phyloP scores from a whole-genome alignment of 2,113 vertebrate species.

The Oncorhynchus clarkii region DNA sequence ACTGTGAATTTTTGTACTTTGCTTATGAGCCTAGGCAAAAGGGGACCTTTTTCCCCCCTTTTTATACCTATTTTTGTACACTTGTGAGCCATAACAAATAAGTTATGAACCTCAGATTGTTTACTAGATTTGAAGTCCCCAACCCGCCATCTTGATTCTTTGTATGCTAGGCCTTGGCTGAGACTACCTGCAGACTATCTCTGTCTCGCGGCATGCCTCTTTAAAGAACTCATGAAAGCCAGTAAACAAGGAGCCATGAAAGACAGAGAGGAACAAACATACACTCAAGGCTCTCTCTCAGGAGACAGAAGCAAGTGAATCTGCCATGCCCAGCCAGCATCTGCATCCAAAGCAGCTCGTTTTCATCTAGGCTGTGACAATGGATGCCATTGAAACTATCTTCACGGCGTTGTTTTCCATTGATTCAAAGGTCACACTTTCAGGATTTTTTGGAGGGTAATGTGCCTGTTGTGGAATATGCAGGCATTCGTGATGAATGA shows the following conservation, averaged over 20 bases:
- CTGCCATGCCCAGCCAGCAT: not conserved
- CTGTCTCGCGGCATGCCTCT: slow-evolving; percentile 18
- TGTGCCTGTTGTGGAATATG: slow-evolving; percentile 9
- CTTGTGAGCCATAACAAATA: not conserved
- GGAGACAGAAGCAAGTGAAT: slow-evolving; percentile 37
- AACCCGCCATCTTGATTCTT: not conserved
- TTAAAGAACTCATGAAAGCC: slow-evolving; percentile 27
- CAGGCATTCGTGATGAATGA: not conserved
- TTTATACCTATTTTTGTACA: not conserved
- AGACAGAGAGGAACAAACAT: slow-evolving; percentile 31
- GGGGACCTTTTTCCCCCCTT: not conserved
- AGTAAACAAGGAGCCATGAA: not conserved
- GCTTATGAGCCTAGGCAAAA: not conserved
- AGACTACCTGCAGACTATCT: slow-evolving; percentile 35
- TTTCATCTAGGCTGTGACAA: slow-evolving; percentile 54
- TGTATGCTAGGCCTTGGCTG: slow-evolving; percentile 36
- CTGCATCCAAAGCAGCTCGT: slow-evolving; percentile 27
- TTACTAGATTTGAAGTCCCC: not conserved
- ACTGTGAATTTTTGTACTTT: not conserved
- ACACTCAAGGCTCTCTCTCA: slow-evolving; percentile 32
- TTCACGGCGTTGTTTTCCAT: slow-evolving; percentile 52
- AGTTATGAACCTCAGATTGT: not conserved
- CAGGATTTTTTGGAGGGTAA: not conserved
- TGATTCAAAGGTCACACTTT: slow-evolving; percentile 50
- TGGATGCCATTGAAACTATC: slow-evolving; percentile 47